These are phyloP conservation scores for Ginglymostoma cirratum DNA, from an alignment of 2,113 vertebrate genomes.

Conservation along the genomic window DNA sequence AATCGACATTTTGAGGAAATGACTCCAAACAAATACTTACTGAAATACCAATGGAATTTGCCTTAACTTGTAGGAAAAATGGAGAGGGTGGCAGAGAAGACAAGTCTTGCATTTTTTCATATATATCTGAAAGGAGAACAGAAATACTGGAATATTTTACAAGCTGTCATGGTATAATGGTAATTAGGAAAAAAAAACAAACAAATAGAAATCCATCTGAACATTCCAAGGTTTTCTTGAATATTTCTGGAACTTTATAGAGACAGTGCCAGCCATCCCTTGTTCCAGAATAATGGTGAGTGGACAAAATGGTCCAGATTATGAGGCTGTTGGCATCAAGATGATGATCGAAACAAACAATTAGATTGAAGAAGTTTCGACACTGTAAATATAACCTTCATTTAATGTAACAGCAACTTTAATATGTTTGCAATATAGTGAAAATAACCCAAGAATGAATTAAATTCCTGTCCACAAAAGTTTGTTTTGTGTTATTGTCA, in stretches of 20 bases:
- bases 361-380: background rate
- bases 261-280: background rate
- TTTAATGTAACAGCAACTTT: background rate
- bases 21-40: conserved; percentile 48
- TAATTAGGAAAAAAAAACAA: background rate
- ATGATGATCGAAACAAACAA: background rate
- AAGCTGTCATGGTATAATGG: background rate
- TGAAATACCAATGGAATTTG: conserved; percentile 45
- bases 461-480: background rate
- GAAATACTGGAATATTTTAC: background rate
- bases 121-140: conserved; percentile 44
- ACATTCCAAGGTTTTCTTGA: background rate
- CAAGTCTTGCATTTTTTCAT: conserved; percentile 39
- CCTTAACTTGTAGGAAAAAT: conserved; percentile 51
- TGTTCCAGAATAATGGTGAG: background rate
- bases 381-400: background rate
- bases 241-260: background rate
- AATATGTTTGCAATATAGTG: background rate
- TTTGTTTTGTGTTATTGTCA: background rate
- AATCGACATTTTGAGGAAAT: background rate
- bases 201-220: background rate
- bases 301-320: background rate
- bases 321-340: background rate
- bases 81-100: conserved; percentile 49
- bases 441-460: background rate